Evolutionary conservation across 53 echinoderm and acorn worm species (phyloP), one percentile per base, ranked within the genome.

Genomic region (Pentamera pediparva): DNA sequence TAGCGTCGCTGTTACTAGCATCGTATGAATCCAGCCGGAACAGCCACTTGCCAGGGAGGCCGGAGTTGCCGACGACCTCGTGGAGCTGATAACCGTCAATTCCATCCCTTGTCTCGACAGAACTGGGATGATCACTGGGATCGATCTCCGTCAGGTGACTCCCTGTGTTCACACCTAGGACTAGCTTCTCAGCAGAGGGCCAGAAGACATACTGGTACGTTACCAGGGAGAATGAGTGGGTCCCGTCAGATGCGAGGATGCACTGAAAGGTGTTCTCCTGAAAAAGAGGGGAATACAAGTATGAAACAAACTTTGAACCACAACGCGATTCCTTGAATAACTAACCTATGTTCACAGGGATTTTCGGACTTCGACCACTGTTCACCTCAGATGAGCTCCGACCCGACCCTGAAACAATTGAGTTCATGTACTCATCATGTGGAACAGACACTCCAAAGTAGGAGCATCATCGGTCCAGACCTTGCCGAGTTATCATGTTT

Each of bases 1-100:
- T 65, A 2, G 12, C 39, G 15, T 65, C 39, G 21, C 37, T 40
- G 39, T 65, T 65, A 27, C 41, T 65, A 40, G 37, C 15, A 20
- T 65, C 65, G 27, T 65, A 37, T 8, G 65, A 65, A 38, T 65
- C 65, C 39, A 65, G 11, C 8, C 65, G 11, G 39, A 65, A 65
- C 39, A 65, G 11, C 65, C 65, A 65, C 8, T 27, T 33, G 37
- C 65, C 65, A 19, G 39, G 65, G 21, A 65, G 39, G 39, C 39
- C 39, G 7, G 65, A 65, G 41, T 65, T 65, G 20, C 65, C 65
- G 1, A 35, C 39, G 4, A 10, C 65, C 24, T 65, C 37, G 26
- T 65, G 41, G 17, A 65, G 20, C 21, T 13, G 40, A 20, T 65
- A 40, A 19, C 37, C 65, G 12, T 13, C 19, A 7, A 37, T 27